Evolutionary conservation across 2,888 invertebrate genomes (phyloP), one percentile per base, ranked within the genome.

Genomic region (Reticulitermes lucifugus): DNA sequence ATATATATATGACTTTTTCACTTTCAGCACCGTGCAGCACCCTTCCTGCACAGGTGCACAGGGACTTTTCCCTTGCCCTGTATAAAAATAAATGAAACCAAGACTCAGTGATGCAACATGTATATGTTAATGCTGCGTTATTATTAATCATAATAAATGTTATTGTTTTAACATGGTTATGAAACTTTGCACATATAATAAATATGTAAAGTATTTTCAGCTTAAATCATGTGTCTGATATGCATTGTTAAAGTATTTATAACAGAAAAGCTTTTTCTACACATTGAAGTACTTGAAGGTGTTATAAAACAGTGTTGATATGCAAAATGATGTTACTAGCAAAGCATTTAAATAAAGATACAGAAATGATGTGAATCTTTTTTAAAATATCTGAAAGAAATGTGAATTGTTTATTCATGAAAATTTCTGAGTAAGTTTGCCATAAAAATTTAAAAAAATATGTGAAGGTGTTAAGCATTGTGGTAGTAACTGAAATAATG

Each of bases 321-420:
- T 35, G 70, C 25, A 79, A 80, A 41, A 83, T 79, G 85, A 70
- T 83, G 85, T 79, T 85, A 83, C 83, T 85, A 83, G 71, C 79
- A 85, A 85, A 83, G 85, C 85, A 85, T 85, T 85, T 85, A 85
- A 85, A 80, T 35, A n/a, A 81, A 70, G 70, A 35, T 65, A 80
- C 59, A 80, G 35, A 60, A 60, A 80, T 25, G 25, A 80, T 41
- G 81, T 81, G 77, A 77, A 77, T 35, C 77, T 77, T 77, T 77
- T 75, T 41, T 51, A 77, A 51, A 46, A 77, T 77, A 14, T 18
- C n/a, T 46, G 77, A n/a, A 77, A 43, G 6, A 77, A 46, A 22
- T 77, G 51, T 35, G 77, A 77, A 43, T 77, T 43, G 25, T 60
- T 60, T 81, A 35, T 81, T 65, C 0, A 18, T 79, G 55, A 60